Conservation (phyloP, 2,797 vertebrate genomes). For the Tapirus indicus region DNA sequence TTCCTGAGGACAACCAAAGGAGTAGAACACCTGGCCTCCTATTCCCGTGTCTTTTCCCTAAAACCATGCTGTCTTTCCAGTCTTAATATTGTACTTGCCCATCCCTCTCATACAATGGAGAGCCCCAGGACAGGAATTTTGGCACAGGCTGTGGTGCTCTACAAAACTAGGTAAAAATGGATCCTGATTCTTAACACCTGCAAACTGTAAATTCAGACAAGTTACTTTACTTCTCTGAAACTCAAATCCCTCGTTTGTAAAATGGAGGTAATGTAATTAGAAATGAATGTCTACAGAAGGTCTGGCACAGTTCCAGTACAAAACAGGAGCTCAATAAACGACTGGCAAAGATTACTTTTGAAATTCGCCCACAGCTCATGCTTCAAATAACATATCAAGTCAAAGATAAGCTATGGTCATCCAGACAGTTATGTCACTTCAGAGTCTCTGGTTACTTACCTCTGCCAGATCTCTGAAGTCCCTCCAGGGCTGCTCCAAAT, state of each 20-base stretch:
- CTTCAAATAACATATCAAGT: neutral
- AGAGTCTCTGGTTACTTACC: neutral
- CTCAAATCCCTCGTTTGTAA: neutral
- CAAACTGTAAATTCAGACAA: neutral
- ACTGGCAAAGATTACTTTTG: neutral
- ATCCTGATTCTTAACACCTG: neutral
- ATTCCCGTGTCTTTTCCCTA: neutral
- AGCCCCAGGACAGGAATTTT: neutral
- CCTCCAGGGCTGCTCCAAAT: neutral
- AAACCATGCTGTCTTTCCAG: neutral
- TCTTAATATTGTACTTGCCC: neutral
- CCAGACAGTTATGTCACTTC: neutral
- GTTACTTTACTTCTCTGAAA: neutral
- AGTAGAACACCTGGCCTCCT: neutral
- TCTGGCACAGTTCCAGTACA: neutral
- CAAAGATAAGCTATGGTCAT: neutral
- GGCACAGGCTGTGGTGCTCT: neutral
- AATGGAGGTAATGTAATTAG: neutral
- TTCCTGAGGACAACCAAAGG: neutral
- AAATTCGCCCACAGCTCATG: neutral
- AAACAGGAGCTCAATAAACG: neutral
- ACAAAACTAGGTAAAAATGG: neutral
- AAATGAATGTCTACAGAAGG: neutral
- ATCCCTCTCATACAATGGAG: neutral
- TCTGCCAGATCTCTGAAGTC: neutral